Conservation (phyloP, 2,888 invertebrate genomes). For the Brachylomia viminalis region DNA sequence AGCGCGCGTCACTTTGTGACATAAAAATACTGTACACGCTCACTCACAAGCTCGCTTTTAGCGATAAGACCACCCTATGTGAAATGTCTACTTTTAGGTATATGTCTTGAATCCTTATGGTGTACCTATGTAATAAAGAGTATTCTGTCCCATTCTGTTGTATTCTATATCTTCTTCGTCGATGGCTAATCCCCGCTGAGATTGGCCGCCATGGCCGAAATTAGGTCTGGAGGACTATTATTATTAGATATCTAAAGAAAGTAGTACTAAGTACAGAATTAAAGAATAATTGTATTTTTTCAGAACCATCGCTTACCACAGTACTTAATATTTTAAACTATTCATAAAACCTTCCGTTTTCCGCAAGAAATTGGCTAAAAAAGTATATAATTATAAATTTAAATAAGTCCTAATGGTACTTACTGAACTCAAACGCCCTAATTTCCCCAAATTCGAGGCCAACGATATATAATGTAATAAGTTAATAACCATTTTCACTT, state of each 20-base stretch:
- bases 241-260: background rate
- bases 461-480: background rate
- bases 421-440: background rate
- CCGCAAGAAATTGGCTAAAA: background rate
- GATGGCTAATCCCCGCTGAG: background rate
- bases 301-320: background rate
- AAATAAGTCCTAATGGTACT: background rate
- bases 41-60: background rate
- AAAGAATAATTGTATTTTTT: background rate
- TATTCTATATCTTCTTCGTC: background rate
- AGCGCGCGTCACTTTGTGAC: background rate
- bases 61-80: background rate
- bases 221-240: background rate
- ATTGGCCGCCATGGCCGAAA: background rate
- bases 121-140: background rate
- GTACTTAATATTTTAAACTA: background rate
- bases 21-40: background rate
- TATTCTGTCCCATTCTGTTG: background rate
- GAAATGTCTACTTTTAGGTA: background rate
- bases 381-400: background rate
- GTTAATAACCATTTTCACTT: background rate
- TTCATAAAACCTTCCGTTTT: background rate
- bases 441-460: conserved; percentile 6
- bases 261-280: background rate
- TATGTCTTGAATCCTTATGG: background rate